Evolutionary conservation across 35 echinoderm and acorn worm genomes (phyloP), one percentile per base, ranked within the genome.

Genomic region (Heliocidaris tuberculata): DNA sequence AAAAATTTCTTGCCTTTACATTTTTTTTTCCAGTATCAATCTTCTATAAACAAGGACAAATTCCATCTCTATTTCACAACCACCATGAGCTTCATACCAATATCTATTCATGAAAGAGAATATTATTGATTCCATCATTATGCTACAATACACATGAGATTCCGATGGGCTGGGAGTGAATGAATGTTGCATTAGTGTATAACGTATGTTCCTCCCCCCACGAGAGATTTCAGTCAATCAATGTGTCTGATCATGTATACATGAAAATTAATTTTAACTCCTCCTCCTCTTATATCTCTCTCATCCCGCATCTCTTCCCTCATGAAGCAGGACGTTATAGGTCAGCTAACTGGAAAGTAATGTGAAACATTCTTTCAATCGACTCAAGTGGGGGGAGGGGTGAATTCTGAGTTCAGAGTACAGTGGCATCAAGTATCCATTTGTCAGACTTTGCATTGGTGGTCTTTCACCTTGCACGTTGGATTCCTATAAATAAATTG

Each of bases 141-240:
- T 78, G 65, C 65, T 78, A 78, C 65, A 78, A 78, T 78, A 78
- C 65, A 78, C 65, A 78, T 21, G 65, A 78, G 65, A 78, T 78
- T 6, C 27, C 27, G 65, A 78, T 78, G 27, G 65, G 65, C 17
- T 78, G 65, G 27, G 21, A 78, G 27, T 78, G 65, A 78, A 78
- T 78, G 65, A 78, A 78, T 78, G 65, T 78, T 78, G 65, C 65
- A 78, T 78, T 78, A 78, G 65, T 78, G 65, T 78, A 78, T 78
- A 19, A 78, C 27, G 65, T 78, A 78, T 78, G 65, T 78, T 78
- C 21, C 21, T 78, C 5, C 65, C 19, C 65, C 65, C 65, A 78
- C 35, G 35, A 78, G 65, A n/a, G 65, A 21, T 78, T 78, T 78
- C 65, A 78, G 21, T 78, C 65, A 78, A 78, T 78, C 65, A 78